Base-by-base conservation (phyloP, 2,113 vertebrate genomes). In the Lonchura striata region DNA sequence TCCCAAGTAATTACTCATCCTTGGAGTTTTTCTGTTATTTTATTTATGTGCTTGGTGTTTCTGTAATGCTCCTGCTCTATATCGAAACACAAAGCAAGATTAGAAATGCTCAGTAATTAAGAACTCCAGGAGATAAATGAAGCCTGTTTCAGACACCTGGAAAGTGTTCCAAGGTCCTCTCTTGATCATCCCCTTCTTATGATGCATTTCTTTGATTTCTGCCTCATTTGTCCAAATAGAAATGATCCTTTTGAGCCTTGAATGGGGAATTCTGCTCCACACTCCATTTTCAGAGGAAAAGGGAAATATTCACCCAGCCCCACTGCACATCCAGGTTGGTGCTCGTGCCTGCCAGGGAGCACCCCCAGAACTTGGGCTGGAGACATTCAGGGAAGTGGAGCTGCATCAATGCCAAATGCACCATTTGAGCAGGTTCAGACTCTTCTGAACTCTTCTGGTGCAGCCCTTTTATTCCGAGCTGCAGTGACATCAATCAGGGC, bases 91-190 rank as follows among this genome's bases (percentile, higher is more conserved):
- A 13, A 78, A 75, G 66, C 42, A 39, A 95, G 91, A 84, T 90
- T 92, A 70, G 93, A 95, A 90, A 54, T 31, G 44, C 50, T 82
- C 72, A 17, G 52, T 49, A 90, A 88, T 94, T 96, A 94, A 69
- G 76, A 70, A 33, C 46, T 86, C 57, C 2, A 1, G 78, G 69
- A 87, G 85, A 86, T 76, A 92, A 96, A 95, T 80, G 79, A 70
- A 79, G n/a, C 54, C n/a, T 53, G 1, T 78, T 78, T 61, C 49
- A 71, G 61, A 24, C 19, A 80, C 61, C 39, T 65, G n/a, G 37
- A 57, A 69, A 69, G 23, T 65, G 41, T 68, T 70, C 23, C 2
- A 1, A 52, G 16, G 9, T 70, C 65, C 81, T 49, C 17, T 85
- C 66, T 71, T 50, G 33, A 11, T 76, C 65, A 41, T 66, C 72